phyloP scores from a whole-genome alignment of 2,113 vertebrate species.

The Oostethus manadensis region DNA sequence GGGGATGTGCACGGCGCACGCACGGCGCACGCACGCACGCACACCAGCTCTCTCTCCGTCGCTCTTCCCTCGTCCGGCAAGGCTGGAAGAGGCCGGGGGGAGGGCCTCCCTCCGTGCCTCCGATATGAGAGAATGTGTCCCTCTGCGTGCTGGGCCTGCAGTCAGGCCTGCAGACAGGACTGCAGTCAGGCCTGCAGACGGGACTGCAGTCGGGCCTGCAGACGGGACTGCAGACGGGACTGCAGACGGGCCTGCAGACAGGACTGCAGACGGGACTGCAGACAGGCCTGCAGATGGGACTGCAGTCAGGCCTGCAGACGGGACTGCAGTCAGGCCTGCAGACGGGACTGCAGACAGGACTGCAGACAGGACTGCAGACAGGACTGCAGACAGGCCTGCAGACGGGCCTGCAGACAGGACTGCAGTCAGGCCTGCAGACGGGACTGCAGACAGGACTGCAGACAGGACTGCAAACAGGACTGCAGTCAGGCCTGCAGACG shows the following conservation, averaged over 20 bases:
- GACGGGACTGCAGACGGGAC: not conserved
- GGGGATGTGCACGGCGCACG: conserved; percentile 56
- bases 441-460: too few relatives aligned
- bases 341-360: too few relatives aligned
- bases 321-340: too few relatives aligned
- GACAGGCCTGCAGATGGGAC: too few relatives aligned
- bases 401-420: not conserved
- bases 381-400: too few relatives aligned
- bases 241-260: too few relatives aligned
- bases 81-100: conserved; percentile 61
- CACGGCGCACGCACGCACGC: conserved; percentile 36
- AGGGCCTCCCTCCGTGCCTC: conserved; percentile 60
- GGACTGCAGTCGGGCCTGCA: too few relatives aligned
- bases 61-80: conserved; percentile 54
- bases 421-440: too few relatives aligned
- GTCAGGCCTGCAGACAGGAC: not conserved
- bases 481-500: too few relatives aligned
- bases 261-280: not conserved
- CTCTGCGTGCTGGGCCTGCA: conserved; percentile 51
- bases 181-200: too few relatives aligned
- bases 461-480: not conserved
- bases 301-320: not conserved
- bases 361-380: not conserved
- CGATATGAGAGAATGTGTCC: conserved; percentile 56
- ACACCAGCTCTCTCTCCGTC: conserved; percentile 38